These are phyloP conservation scores for Argyrosomus regius DNA, from an alignment of 2,797 vertebrate species.

Conservation along the genomic window DNA sequence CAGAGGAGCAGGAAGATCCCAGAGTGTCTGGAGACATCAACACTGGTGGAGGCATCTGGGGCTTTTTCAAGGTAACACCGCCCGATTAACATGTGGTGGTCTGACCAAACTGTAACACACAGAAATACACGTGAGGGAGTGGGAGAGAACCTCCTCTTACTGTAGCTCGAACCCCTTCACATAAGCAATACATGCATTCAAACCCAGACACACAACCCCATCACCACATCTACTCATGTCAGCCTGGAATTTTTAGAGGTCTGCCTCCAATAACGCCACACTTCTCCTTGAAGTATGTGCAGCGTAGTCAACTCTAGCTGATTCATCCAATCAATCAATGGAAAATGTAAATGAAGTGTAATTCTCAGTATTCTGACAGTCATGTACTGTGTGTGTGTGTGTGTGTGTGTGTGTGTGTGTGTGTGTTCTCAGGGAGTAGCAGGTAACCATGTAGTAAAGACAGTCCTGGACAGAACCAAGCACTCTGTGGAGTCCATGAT, in stretches of 20 bases:
- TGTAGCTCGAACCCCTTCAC: not conserved
- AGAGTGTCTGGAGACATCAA: conserved; percentile 72
- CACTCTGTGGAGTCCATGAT: conserved; percentile 98
- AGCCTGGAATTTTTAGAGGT: no score
- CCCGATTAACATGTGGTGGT: not conserved
- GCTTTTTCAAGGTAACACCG: conserved; percentile 92
- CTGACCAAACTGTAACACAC: not conserved
- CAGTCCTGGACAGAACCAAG: conserved; percentile 96
- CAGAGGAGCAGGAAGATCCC: conserved; percentile 93
- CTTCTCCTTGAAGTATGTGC: not conserved
- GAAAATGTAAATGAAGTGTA: no score
- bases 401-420: not conserved
- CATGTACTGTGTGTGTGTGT: not conserved
- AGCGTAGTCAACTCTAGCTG: not conserved
- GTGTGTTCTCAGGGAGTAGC: conserved; percentile 90
- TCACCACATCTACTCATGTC: not conserved
- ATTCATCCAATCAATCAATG: no score
- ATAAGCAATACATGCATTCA: no score
- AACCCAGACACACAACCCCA: no score
- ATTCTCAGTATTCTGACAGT: not conserved
- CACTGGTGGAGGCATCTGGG: conserved; percentile 91
- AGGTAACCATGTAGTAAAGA: conserved; percentile 93
- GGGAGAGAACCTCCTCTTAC: not conserved
- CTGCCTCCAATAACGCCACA: not conserved
- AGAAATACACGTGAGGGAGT: no score